Base-by-base conservation (phyloP, 2,797 vertebrate genomes). In the Xenentodon cancila region DNA sequence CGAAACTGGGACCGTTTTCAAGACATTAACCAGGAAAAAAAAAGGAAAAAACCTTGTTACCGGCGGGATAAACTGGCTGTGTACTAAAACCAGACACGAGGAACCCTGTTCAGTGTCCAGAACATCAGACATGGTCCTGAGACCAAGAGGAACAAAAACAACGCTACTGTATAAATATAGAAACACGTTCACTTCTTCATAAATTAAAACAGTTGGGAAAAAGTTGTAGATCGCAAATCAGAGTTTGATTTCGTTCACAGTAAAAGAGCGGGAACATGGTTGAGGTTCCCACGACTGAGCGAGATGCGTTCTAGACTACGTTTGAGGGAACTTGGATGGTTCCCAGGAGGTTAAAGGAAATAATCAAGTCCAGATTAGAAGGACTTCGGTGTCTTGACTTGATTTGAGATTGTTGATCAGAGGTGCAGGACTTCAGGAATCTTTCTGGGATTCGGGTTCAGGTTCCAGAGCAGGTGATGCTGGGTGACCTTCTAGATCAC, bases 31-130 rank as follows among this genome's bases (percentile, higher is more conserved):
- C 37, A 30, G 20, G 50, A 18, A 21, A 12, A 56, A 67, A 22
- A 64, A 40, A 21, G 6, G 25, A 34, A 42, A 45, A 64, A 7
- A 37, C 47, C 27, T 46, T 20, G 7, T 45, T 51, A 20, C 27
- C 51, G 57, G 68, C 13, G 20, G 19, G 25, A 11, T 1, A 30
- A 47, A 42, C 12, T 0, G 17, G 22, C 40, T 27, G 34, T 53
- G 16, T 52, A 34, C 30, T 0, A 25, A 11, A 30, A 47, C 51
- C 20, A 34, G 17, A 15, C 15, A 20, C 3, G 5, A 60, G 0
- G 4, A 47, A 15, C 51, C 56, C 53, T 15, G 51, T 13, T 55
- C 27, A 42, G 59, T 13, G 27, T 66, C 37, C 40, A 62, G 51
- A 16, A 9, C 34, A 49, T 19, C 0, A 40, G 17, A 46, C 7